Conservation (phyloP, 1,140 invertebrate genomes). For the Bilobella aurantiaca region DNA sequence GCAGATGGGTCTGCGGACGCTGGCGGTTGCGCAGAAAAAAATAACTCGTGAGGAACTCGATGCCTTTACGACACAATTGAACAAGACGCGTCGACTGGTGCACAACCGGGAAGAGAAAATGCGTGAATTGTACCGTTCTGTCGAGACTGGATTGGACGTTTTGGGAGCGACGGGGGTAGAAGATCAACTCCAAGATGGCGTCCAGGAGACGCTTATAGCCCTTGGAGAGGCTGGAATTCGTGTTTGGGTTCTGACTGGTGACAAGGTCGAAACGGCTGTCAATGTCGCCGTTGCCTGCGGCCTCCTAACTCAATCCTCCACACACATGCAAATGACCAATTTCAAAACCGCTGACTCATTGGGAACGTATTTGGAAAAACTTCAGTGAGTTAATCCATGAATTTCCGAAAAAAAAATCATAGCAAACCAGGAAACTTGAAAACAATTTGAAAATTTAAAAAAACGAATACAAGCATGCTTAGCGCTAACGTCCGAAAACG, state of each 20-base stretch:
- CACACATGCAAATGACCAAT: constrained; percentile 50
- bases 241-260: constrained; percentile 55
- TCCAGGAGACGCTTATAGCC: constrained; percentile 60
- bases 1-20: constrained; percentile 4
- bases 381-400: constrained; percentile 1
- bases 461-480: too few relatives aligned
- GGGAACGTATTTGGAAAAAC: too few relatives aligned
- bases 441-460: not conserved
- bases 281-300: constrained; percentile 64
- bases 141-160: constrained; percentile 55
- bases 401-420: constrained; percentile 15
- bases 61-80: constrained; percentile 32
- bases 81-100: constrained; percentile 43
- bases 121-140: constrained; percentile 41
- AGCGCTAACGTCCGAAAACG: too few relatives aligned
- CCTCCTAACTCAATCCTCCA: constrained; percentile 55
- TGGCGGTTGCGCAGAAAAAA: not conserved
- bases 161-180: constrained; percentile 73
- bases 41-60: not conserved
- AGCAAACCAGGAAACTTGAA: not conserved
- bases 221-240: constrained; percentile 52
- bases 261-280: constrained; percentile 68
- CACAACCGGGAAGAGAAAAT: constrained; percentile 41
- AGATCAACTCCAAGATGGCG: constrained; percentile 69
- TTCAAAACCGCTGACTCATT: constrained; percentile 22